phyloP scores from a whole-genome alignment of 2,888 invertebrate species.

The Heliconius ethilla region DNA sequence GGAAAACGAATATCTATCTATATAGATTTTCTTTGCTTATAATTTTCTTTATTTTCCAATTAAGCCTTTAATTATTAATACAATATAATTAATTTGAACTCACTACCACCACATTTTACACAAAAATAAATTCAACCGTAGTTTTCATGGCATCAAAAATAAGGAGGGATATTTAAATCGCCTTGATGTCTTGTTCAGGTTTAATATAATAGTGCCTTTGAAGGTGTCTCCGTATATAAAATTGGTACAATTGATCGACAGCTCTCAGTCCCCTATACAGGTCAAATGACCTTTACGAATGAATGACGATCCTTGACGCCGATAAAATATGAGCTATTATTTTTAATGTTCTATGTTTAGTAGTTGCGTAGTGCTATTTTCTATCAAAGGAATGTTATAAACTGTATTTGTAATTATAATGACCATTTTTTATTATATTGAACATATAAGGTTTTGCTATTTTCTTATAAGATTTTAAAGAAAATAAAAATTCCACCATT shows the following conservation, averaged over 20 bases:
- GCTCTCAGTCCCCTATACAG: constrained; percentile 33
- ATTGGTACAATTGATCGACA: constrained; percentile 41
- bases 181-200: constrained; percentile 71
- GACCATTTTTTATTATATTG: not conserved
- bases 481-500: not conserved
- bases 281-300: constrained; percentile 38
- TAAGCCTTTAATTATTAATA: too few species aligned
- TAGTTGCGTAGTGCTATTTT: not conserved
- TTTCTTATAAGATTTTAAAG: too few species aligned
- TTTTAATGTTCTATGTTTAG: constrained; percentile 5
- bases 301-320: constrained; percentile 35
- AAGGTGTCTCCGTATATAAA: constrained; percentile 51
- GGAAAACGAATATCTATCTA: too few species aligned
- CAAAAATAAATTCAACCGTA: constrained; percentile 14
- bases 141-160: constrained; percentile 54
- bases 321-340: constrained; percentile 25
- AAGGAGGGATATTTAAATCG: constrained; percentile 73
- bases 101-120: not conserved
- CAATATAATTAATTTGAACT: not conserved
- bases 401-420: not conserved
- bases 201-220: constrained; percentile 67
- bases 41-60: too few species aligned
- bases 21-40: not conserved
- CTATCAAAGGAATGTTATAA: not conserved
- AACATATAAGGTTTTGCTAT: not conserved